Evolutionary conservation across 1,140 invertebrate species (phyloP), one percentile per base, ranked within the genome.

Genomic region (Paraescarpia echinospica): DNA sequence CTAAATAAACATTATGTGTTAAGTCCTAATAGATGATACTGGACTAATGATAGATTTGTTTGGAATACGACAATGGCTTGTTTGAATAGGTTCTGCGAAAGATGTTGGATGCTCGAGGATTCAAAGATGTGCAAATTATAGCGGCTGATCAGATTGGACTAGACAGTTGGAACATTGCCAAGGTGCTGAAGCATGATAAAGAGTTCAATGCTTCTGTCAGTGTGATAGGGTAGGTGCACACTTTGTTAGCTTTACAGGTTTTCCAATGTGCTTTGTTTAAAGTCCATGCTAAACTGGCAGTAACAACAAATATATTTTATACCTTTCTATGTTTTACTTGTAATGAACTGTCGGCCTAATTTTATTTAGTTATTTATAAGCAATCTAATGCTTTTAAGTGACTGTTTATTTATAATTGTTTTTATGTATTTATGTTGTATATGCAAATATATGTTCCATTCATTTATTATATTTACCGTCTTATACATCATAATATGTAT

Each of bases 111-210:
- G 22, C 33, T 41, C 92, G 35, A 34, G 92, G 92, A 31, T 91
- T 93, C 33, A 92, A 35, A n/a, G 27, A 51, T 14, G 92, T 92
- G n/a, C 41, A 93, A 89, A 90, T 93, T 89, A 89, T 93, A 14
- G 93, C 93, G 4, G 93, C 48, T 27, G 93, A 93, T 34, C 33
- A 34, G 33, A 35, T 93, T 33, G 88, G 88, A 9, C 33, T 88
- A 51, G 93, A 91, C 18, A 34, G 90, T 1, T 93, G 93, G 93
- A 88, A 77, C 33, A 91, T 93, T 2, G 90, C 48, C 0, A 34
- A 92, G 12, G 93, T 92, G 41, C 33, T 93, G 88, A 59, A 34
- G 33, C 77, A 91, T 18, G 93, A 93, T 33, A n/a, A 5, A 34
- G 77, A 92, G 51, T 48, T 93, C 59, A 92, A 92, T 34, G 41